A percentile compares a stretch with the other conserved stretches of the same genome.
Conservation (phyloP, 2,113 vertebrate genomes). For the Mellivora capensis region DNA sequence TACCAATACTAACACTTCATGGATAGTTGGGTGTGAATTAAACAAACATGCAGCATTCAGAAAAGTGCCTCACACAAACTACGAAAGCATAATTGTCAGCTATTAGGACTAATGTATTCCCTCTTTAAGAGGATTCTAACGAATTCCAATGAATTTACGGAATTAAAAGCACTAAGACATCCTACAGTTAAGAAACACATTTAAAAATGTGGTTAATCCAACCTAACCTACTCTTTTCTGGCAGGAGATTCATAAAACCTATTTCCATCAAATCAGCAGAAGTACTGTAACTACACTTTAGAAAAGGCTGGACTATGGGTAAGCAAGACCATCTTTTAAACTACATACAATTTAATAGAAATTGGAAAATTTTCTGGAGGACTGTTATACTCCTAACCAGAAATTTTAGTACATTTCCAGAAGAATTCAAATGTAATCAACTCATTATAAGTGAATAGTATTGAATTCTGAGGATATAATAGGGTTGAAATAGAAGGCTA, state of each 20-base stretch:
- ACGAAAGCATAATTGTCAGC: background rate
- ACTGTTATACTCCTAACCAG: background rate
- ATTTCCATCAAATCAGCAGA: background rate
- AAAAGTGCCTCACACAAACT: background rate
- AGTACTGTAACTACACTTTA: background rate
- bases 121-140: background rate
- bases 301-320: background rate
- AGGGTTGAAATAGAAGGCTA: conserved; percentile 16
- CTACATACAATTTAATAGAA: background rate
- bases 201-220: background rate
- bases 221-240: background rate
- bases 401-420: background rate
- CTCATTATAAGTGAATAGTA: background rate
- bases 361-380: background rate
- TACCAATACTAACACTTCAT: background rate
- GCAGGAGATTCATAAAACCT: background rate
- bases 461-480: background rate
- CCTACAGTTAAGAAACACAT: background rate
- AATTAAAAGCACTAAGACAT: background rate
- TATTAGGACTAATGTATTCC: background rate
- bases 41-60: background rate
- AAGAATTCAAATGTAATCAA: background rate
- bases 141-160: background rate
- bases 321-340: background rate
- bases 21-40: background rate